Percentiles rank a stretch among this genome's conserved stretches.
phyloP scores from a whole-genome alignment of 2,113 vertebrate species.

The Boulengeromyrus knoepffleri region DNA sequence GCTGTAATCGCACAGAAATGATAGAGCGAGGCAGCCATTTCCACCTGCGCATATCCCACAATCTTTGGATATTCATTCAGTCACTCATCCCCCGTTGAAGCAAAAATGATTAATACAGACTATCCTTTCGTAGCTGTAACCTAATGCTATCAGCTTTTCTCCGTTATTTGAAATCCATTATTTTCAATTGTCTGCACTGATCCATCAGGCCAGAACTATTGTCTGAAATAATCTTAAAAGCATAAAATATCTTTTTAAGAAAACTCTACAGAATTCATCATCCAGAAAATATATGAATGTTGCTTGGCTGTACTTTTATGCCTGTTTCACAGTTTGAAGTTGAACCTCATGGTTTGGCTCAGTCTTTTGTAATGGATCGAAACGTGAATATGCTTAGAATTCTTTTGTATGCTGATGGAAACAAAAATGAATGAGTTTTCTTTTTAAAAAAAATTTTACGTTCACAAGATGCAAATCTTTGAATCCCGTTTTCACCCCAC shows the following conservation, averaged over 20 bases:
- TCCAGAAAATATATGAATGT: conserved; percentile 41
- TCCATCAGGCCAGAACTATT: conserved; percentile 34
- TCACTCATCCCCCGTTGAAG: conserved; percentile 32
- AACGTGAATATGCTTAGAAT: conserved; percentile 66
- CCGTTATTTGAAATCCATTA: conserved; percentile 13
- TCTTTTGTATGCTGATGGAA: conserved; percentile 66
- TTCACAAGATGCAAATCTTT: conserved; percentile 7
- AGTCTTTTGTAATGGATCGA: conserved; percentile 49
- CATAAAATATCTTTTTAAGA: conserved; percentile 13
- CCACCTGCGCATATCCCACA: conserved; percentile 32
- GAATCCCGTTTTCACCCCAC: background rate
- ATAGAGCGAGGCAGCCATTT: conserved; percentile 4
- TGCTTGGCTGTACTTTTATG: conserved; percentile 20
- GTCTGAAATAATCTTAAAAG: conserved; percentile 25
- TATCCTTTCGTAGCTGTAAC: conserved; percentile 29
- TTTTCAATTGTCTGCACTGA: conserved; percentile 19
- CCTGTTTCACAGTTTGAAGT: conserved; percentile 36
- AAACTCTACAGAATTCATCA: conserved; percentile 30
- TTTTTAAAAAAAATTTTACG: conserved; percentile 15
- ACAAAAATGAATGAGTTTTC: conserved; percentile 31
- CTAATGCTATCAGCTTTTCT: conserved; percentile 34
- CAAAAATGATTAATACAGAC: conserved; percentile 28
- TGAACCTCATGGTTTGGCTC: conserved; percentile 49
- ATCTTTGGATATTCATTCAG: conserved; percentile 53
- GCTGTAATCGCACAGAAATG: conserved; percentile 34